These are phyloP conservation scores for Fopius arisanus DNA, from an alignment of 1,140 invertebrate species.

Conservation along the genomic window DNA sequence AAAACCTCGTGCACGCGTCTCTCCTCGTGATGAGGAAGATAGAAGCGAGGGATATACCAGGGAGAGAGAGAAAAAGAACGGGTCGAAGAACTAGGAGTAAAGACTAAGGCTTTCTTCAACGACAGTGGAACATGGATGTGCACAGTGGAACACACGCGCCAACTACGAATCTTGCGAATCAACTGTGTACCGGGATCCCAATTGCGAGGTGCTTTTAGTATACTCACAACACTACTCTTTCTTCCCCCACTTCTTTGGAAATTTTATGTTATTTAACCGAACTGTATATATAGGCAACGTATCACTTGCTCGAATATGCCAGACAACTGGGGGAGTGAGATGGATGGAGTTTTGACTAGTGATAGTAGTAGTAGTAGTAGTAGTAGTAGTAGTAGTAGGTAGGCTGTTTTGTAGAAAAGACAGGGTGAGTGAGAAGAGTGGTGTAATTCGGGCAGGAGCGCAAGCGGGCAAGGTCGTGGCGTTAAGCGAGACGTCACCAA, in stretches of 20 bases:
- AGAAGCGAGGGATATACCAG: no score
- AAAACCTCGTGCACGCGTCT: no score
- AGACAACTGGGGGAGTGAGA: background rate
- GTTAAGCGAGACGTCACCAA: background rate
- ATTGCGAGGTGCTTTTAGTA: constrained; percentile 12
- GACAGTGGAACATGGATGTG: no score
- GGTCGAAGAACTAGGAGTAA: background rate
- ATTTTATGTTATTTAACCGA: background rate
- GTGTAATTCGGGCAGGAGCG: constrained; percentile 6
- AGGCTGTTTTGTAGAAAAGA: background rate
- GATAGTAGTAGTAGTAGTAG: background rate
- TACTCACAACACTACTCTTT: background rate
- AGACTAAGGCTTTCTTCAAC: no score
- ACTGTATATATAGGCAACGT: background rate
- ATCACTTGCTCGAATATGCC: constrained; percentile 15
- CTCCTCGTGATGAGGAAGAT: background rate
- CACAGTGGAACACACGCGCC: constrained; percentile 16
- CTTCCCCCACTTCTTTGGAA: background rate
- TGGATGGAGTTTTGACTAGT: background rate
- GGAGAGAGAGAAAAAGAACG: background rate
- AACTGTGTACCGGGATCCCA: constrained; percentile 28
- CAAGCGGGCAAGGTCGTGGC: constrained; percentile 2
- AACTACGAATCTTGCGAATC: constrained; percentile 30
- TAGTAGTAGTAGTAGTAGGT: background rate
- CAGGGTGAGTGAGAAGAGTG: background rate